These are phyloP conservation scores for Coecobrya sp. DNA, from an alignment of 2,888 invertebrate genomes.

Conservation along the genomic window DNA sequence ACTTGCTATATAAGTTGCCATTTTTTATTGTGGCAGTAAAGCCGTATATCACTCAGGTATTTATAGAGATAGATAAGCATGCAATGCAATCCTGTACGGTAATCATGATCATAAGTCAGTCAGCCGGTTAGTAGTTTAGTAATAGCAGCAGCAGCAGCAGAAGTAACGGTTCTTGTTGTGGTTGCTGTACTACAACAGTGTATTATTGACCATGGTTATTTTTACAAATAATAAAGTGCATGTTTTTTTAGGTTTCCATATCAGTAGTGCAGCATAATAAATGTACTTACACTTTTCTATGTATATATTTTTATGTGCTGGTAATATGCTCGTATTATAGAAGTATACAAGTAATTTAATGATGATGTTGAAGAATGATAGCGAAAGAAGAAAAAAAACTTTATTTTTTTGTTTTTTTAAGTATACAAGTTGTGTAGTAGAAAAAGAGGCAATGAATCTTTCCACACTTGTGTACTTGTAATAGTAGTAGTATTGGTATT, in stretches of 20 bases:
- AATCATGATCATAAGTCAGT: conserved; percentile 29
- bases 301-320: not conserved
- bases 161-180: not conserved
- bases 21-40: not conserved
- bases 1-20: not conserved
- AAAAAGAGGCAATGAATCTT: conserved; percentile 57
- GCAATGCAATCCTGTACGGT: conserved; percentile 17
- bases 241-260: not conserved
- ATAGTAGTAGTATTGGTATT: not conserved
- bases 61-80: conserved; percentile 32
- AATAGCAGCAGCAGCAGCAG: not conserved
- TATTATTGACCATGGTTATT: conserved; percentile 52
- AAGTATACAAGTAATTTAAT: not conserved
- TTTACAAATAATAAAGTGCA: conserved; percentile 8
- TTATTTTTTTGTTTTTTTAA: conserved; percentile 6
- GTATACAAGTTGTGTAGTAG: not conserved
- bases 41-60: conserved; percentile 21
- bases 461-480: conserved; percentile 8
- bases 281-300: too few relatives aligned
- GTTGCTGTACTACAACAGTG: not conserved
- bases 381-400: not conserved
- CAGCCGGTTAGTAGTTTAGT: conserved; percentile 52
- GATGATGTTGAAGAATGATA: conserved; percentile 19
- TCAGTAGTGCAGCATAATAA: not conserved
- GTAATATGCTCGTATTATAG: not conserved